phyloP scores from a whole-genome alignment of 2,888 invertebrate species.

The Euclidia mi region DNA sequence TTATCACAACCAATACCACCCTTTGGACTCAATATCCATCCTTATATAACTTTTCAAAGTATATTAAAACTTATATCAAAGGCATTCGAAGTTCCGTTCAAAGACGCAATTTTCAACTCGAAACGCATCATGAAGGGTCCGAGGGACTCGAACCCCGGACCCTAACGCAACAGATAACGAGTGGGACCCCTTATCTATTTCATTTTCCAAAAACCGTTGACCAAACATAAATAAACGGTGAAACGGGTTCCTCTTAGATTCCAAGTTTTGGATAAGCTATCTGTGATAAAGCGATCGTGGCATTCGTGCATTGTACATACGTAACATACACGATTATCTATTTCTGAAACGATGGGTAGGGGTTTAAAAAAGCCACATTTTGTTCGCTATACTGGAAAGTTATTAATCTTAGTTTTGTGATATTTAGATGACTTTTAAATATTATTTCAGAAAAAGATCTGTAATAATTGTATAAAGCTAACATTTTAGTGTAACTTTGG shows the following conservation, averaged over 20 bases:
- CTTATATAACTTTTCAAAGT: slow-evolving; percentile 21
- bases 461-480: too few relatives aligned
- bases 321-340: too few relatives aligned
- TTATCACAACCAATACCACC: too few relatives aligned
- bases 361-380: too few relatives aligned
- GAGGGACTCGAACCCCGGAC: slow-evolving; percentile 26
- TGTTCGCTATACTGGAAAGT: too few relatives aligned
- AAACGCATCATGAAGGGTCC: slow-evolving; percentile 51
- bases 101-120: slow-evolving; percentile 36
- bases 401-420: too few relatives aligned
- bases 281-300: slow-evolving; percentile 26
- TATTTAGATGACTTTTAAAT: too few relatives aligned
- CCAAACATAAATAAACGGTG: slow-evolving; percentile 84
- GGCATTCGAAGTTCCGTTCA: slow-evolving; percentile 21
- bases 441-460: too few relatives aligned
- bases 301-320: too few relatives aligned
- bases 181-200: slow-evolving; percentile 72
- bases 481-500: too few relatives aligned
- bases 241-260: slow-evolving; percentile 70
- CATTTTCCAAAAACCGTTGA: slow-evolving; percentile 79
- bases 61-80: slow-evolving; percentile 31
- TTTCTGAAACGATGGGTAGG: too few relatives aligned
- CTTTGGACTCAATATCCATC: slow-evolving; percentile 6
- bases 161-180: slow-evolving; percentile 56
- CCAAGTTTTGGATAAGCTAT: slow-evolving; percentile 50